Evolutionary conservation across 2,888 invertebrate genomes (phyloP).

Genomic region (Andrena dorsata): DNA sequence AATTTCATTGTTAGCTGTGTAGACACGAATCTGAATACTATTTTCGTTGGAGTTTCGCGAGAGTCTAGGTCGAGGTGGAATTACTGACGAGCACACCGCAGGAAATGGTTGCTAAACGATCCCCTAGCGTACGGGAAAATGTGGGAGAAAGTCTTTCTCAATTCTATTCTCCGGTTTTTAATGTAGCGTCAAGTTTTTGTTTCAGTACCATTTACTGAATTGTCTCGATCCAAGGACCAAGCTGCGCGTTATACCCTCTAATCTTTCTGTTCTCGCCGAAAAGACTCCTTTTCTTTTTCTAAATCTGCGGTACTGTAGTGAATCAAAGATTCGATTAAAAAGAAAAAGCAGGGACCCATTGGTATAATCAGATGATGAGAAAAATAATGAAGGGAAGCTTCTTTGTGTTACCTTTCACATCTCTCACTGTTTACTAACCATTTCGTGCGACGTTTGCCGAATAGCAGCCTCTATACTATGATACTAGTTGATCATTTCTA

Average conservation of each 20-base stretch:
- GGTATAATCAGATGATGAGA: not conserved
- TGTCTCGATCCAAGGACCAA: too few species aligned
- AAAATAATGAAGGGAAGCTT: not conserved
- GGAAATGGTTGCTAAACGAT: not conserved
- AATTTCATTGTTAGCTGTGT: conserved; percentile 33
- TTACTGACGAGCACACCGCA: not conserved
- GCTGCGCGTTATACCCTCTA: too few species aligned
- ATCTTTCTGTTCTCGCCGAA: too few species aligned
- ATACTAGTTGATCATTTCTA: conserved; percentile 47
- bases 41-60: conserved; percentile 21
- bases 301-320: too few species aligned
- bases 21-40: conserved; percentile 24
- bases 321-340: too few species aligned
- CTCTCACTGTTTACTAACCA: not conserved
- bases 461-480: conserved; percentile 2
- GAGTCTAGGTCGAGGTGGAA: conserved; percentile 21
- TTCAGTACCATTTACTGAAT: not conserved
- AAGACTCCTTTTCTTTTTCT: too few species aligned
- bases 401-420: not conserved
- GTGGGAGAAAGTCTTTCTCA: not conserved
- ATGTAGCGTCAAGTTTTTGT: not conserved
- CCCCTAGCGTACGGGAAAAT: not conserved
- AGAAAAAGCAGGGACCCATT: not conserved
- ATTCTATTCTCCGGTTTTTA: not conserved
- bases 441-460: not conserved